phyloP scores from a whole-genome alignment of 2,113 vertebrate genomes.

The Crotalus horridus region DNA sequence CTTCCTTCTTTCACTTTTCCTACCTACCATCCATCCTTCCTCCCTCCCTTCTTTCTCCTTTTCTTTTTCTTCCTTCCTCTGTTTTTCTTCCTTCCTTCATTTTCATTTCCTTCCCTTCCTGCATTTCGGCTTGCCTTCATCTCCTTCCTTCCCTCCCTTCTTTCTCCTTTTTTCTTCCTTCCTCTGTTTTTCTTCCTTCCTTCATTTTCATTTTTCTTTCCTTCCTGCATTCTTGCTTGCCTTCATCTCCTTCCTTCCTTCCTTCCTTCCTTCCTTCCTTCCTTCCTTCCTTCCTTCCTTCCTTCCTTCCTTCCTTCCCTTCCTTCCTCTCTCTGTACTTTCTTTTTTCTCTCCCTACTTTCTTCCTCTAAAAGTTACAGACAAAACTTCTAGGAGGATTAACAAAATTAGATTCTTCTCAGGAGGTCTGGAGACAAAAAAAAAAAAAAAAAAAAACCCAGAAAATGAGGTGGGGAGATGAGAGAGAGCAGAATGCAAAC shows the following conservation, averaged over 20 bases:
- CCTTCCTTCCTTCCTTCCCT: background rate
- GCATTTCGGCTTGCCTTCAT: background rate
- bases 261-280: background rate
- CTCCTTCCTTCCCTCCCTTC: background rate
- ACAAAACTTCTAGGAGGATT: conserved; percentile 44
- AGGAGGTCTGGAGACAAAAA: conserved; percentile 2
- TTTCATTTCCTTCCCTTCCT: background rate
- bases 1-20: background rate
- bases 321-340: background rate
- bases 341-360: background rate
- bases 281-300: background rate
- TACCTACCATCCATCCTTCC: background rate
- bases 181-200: background rate
- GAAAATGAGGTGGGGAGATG: background rate
- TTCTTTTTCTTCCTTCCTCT: background rate
- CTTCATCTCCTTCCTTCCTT: background rate
- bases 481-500: background rate
- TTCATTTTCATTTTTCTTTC: background rate
- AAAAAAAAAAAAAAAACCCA: background rate
- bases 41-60: background rate
- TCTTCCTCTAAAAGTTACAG: background rate
- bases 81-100: background rate
- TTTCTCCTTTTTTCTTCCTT: background rate
- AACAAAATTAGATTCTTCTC: conserved; percentile 38
- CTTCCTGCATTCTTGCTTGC: background rate